Base-by-base conservation (phyloP, 2,113 vertebrate species). In the Cyanoramphus novaezelandiae region DNA sequence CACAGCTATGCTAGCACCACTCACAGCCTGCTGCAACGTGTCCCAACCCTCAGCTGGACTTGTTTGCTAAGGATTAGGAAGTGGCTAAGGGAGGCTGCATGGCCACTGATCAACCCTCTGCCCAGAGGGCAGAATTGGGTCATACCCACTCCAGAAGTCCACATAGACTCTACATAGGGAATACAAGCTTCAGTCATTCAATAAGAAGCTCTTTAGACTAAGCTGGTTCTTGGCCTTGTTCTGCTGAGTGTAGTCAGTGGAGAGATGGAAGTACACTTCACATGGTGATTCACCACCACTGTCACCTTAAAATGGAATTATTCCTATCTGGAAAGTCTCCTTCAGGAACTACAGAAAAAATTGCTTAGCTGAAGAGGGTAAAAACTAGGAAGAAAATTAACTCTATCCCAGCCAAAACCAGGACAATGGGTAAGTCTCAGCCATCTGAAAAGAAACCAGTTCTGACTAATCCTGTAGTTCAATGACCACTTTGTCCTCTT, bases 381-480 rank as follows among this genome's bases (percentile, higher is more conserved):
- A 41, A 53, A 59, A 59, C 35, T 16, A 35, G 57, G 57, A 59
- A 59, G 21, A 35, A 35, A 59, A 35, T 24, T 59, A n/a, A 59
- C 9, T 24, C 33, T 59, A 35, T 59, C 57, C 57, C 21, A 59
- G n/a, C 13, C 33, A 59, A 59, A 59, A 23, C 20, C 20, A 59
- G 21, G 33, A 59, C 57, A 59, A 59, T 46, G 21, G 9, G 4
- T 37, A 6, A 52, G 8, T 37, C 17, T 83, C 19, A 53, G 17
- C 6, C 8, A 53, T 12, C 9, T 49, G 39, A 82, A 68, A 9
- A 35, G 68, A n/a, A 60, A 13, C 8, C 20, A 50, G 7, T 49
- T 18, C 4, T 24, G 25, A 35, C 2, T 77, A 43, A 41, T 53
- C 4, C 17, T 46, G 1, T 0, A 23, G 35, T 5, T 18, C 27